Base-by-base conservation (phyloP, 2,797 vertebrate genomes). In the Pipistrellus kuhlii region DNA sequence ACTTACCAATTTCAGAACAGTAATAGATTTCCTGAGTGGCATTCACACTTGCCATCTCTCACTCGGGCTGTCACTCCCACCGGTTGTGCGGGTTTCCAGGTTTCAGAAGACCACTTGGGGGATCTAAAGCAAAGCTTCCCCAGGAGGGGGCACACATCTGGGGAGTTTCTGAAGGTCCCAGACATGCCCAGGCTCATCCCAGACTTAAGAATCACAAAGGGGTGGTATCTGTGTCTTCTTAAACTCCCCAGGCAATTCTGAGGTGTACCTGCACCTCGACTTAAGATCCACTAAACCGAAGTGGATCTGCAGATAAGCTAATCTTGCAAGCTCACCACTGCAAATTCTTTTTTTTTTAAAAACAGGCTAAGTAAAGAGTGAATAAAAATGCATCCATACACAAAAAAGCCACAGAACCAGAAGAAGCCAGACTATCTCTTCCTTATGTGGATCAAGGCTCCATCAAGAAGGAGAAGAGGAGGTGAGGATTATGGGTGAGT, bases 21-120 rank as follows among this genome's bases (percentile, higher is more conserved):
- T 82, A 32, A 81, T 21, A 84, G 91, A 95, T 75, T 80, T 92
- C 80, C 83, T 57, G 84, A 91, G 83, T 53, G 35, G 41, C 73
- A 73, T 83, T 94, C 64, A 76, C 35, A 93, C 51, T 88, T 57
- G 73, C 75, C 72, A 23, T 30, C 57, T 87, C 90, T 88, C 83
- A 59, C 51, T 69, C 1, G 57, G 75, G 41, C 78, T 88, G 35
- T 35, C 10, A 8, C 77, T 55, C 21, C 6, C 15, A 66, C 64
- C 57, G 55, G 85, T 20, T 13, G n/a, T 81, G 75, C 77, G 59
- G 13, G 35, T 68, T 90, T 93, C 90, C 71, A 88, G 44, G 76
- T 51, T 90, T 86, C 27, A 20, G 38, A 85, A 94, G 53, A 76
- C n/a, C 14, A 1, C 11, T 18, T 11, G 75, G 72, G 35, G 38